Conservation (phyloP, 1,140 invertebrate species). For the Geopemphigus sp. region DNA sequence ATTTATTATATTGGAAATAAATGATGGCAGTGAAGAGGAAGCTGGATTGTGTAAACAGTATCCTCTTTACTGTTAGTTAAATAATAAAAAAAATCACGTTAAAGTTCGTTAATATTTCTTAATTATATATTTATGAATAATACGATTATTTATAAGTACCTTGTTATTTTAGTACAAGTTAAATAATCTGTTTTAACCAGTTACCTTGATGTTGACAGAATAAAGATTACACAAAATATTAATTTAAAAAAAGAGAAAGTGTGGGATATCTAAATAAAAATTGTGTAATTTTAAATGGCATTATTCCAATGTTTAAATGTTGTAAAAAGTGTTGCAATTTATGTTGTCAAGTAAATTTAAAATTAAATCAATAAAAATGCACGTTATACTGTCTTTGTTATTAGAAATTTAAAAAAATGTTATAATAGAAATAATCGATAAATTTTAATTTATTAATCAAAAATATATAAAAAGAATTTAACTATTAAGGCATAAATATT, state of each 20-base stretch:
- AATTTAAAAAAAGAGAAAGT: conserved; percentile 4
- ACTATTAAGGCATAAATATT: too few relatives aligned
- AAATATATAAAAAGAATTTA: too few relatives aligned
- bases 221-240: not conserved
- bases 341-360: not conserved
- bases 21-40: too few relatives aligned
- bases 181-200: not conserved
- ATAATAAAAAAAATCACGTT: too few relatives aligned
- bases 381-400: not conserved
- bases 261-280: conserved; percentile 15
- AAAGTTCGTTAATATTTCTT: too few relatives aligned
- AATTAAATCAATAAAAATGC: too few relatives aligned
- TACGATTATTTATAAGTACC: not conserved
- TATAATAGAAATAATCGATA: too few relatives aligned
- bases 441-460: too few relatives aligned
- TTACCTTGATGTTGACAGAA: not conserved
- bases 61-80: too few relatives aligned
- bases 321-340: not conserved
- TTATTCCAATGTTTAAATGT: not conserved
- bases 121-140: too few relatives aligned
- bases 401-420: not conserved
- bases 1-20: too few relatives aligned
- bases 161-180: not conserved
- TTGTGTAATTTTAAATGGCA: not conserved
- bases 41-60: too few relatives aligned